A percentile compares a stretch with the other conserved stretches of the same genome.
phyloP scores from a whole-genome alignment of 2,888 invertebrate species.

The Drosophila testacea region DNA sequence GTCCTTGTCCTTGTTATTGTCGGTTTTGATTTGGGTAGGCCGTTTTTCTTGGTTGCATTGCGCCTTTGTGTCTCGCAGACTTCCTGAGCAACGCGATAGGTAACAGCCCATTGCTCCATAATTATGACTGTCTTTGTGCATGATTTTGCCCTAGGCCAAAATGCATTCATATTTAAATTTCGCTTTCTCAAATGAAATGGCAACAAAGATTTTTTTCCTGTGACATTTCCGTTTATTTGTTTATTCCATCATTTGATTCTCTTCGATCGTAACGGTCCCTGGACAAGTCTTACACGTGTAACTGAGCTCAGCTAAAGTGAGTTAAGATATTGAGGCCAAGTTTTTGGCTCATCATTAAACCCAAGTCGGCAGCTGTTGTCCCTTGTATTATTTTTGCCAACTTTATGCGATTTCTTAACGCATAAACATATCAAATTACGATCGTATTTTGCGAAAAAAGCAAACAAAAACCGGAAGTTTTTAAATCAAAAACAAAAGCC shows the following conservation, averaged over 20 bases:
- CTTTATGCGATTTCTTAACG: slow-evolving; percentile 60
- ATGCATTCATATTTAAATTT: slow-evolving; percentile 69
- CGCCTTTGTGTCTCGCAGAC: slow-evolving; percentile 67
- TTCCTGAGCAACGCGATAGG: slow-evolving; percentile 43
- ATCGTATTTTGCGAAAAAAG: slow-evolving; percentile 35
- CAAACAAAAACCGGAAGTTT: slow-evolving; percentile 69
- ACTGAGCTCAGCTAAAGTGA: slow-evolving; percentile 7
- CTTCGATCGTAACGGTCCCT: slow-evolving; percentile 28
- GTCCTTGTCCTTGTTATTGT: slow-evolving; percentile 51
- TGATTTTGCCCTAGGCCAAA: slow-evolving; percentile 31
- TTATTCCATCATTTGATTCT: slow-evolving; percentile 23
- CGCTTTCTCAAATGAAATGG: slow-evolving; percentile 34
- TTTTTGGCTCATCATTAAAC: slow-evolving; percentile 25
- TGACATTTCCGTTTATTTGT: slow-evolving; percentile 77
- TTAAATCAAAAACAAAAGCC: slow-evolving; percentile 58
- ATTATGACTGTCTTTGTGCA: slow-evolving; percentile 29
- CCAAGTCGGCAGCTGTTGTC: slow-evolving; percentile 51
- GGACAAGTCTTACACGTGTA: slow-evolving; percentile 27
- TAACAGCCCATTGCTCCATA: slow-evolving; percentile 44
- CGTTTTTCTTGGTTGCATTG: slow-evolving; percentile 47
- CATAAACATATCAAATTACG: slow-evolving; percentile 80
- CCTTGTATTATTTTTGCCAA: slow-evolving; percentile 44
- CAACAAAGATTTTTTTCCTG: slow-evolving; percentile 54
- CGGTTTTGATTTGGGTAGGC: slow-evolving; percentile 74
- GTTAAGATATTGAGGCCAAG: neutral